Base-by-base conservation (phyloP, 2,113 vertebrate species). In the Suncus etruscus region DNA sequence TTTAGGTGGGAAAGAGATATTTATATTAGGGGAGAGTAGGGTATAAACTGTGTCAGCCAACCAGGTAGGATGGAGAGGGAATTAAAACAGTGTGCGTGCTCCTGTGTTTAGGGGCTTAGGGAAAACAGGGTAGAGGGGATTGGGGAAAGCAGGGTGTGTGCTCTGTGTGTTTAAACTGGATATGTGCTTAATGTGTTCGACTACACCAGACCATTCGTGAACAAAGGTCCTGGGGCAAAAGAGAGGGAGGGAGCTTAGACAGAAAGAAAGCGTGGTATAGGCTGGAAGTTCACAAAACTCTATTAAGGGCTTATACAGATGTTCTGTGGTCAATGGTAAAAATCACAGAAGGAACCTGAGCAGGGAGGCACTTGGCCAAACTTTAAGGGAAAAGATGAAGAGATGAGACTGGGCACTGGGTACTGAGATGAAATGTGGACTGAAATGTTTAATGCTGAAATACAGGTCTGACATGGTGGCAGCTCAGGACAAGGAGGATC, bases 271-370 rank as follows among this genome's bases (percentile, higher is more conserved):
- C 2, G 47, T 29, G n/a, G 51, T 47, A 12, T 22, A 11, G 22
- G 2, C 25, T 51, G 3, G 11, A 24, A 10, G 61, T 15, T 1
- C 61, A 12, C 1, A 0, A 0, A 14, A 73, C 11, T 68, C 1
- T 31, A 11, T 8, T 8, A 66, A 39, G 8, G 29, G 11, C 22
- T 3, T 66, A 22, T 68, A 51, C 14, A 70, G 77, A 72, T 68
- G 32, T 32, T 27, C 48, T 51, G 20, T 3, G 6, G 39, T 16
- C 65, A 82, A 4, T 45, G 63, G 82, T 58, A 39, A 47, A 79
- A 92, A 14, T 25, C 70, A 48, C 10, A 2, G 48, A 78, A 61
- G 50, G 25, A 31, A 39, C 22, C 15, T 39, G 8, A 72, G 73
- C n/a, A 32, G 22, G 18, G 8, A 58, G 32, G 45, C 29, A 5